These are phyloP conservation scores for Pyrgus malvae DNA, from an alignment of 2,888 invertebrate genomes.

Conservation along the genomic window DNA sequence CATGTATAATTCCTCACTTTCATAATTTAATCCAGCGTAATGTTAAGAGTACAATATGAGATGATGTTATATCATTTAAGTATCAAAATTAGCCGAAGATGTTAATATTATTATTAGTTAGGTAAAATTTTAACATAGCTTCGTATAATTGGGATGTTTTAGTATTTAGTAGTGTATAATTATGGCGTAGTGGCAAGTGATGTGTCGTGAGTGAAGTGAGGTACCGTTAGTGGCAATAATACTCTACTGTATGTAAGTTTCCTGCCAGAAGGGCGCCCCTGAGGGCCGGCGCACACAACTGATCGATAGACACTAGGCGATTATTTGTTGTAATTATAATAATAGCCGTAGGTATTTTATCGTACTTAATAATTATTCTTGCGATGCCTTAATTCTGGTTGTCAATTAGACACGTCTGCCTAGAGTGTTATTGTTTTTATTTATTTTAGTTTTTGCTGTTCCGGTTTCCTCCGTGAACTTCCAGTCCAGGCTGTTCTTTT, in stretches of 20 bases:
- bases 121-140: constrained; percentile 81
- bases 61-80: constrained; percentile 82
- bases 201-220: constrained; percentile 64
- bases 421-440: constrained; percentile 81
- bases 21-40: constrained; percentile 77
- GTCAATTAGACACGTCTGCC: constrained; percentile 83
- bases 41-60: constrained; percentile 82
- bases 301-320: constrained; percentile 70
- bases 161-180: constrained; percentile 77
- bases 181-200: constrained; percentile 70
- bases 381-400: constrained; percentile 83
- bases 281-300: constrained; percentile 46
- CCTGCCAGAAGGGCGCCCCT: constrained; percentile 52
- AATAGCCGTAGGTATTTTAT: constrained; percentile 81
- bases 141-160: constrained; percentile 82
- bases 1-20: constrained; percentile 68
- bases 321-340: constrained; percentile 81
- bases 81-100: constrained; percentile 83
- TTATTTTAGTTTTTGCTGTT: constrained; percentile 78
- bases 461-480: constrained; percentile 81
- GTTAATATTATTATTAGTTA: constrained; percentile 81
- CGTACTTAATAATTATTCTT: constrained; percentile 83
- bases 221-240: constrained; percentile 77
- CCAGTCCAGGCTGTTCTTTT: constrained; percentile 83
- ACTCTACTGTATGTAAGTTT: constrained; percentile 76